phyloP scores from a whole-genome alignment of 2,888 invertebrate species.

The Nebria brevicollis region DNA sequence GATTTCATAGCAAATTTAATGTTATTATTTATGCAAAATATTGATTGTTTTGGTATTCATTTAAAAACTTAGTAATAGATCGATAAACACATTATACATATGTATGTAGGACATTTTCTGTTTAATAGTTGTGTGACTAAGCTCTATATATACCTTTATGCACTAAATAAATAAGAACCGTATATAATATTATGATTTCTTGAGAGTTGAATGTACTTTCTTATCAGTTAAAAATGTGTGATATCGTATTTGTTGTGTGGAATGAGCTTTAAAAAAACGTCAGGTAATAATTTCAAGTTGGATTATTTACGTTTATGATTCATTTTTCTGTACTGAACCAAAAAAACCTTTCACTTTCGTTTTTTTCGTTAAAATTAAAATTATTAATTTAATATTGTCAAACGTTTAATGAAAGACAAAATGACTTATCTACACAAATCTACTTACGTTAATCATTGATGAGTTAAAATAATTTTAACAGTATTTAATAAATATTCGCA shows the following conservation, averaged over 20 bases:
- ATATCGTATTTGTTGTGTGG: neutral
- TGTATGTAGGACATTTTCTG: neutral
- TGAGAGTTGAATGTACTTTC: slow-evolving; percentile 26
- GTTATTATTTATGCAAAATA: neutral
- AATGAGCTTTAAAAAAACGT: neutral
- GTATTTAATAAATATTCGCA: too few species aligned
- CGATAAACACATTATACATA: neutral
- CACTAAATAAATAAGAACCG: neutral
- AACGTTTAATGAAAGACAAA: too few species aligned
- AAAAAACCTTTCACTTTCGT: too few species aligned
- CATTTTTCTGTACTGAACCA: too few species aligned
- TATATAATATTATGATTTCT: slow-evolving; percentile 18
- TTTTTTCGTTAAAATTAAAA: too few species aligned
- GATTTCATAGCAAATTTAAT: neutral
- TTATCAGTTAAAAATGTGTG: slow-evolving; percentile 16
- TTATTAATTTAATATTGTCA: too few species aligned
- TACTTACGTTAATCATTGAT: too few species aligned
- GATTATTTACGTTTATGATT: neutral
- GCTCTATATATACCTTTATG: neutral
- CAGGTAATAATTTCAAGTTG: neutral
- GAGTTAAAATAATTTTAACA: too few species aligned
- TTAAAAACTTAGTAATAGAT: neutral
- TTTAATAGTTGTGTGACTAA: neutral
- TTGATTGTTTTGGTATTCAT: neutral
- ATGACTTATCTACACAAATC: too few species aligned